These are phyloP conservation scores for Macrotrachela quadricornifera DNA, from an alignment of 1,140 invertebrate species.

Conservation along the genomic window DNA sequence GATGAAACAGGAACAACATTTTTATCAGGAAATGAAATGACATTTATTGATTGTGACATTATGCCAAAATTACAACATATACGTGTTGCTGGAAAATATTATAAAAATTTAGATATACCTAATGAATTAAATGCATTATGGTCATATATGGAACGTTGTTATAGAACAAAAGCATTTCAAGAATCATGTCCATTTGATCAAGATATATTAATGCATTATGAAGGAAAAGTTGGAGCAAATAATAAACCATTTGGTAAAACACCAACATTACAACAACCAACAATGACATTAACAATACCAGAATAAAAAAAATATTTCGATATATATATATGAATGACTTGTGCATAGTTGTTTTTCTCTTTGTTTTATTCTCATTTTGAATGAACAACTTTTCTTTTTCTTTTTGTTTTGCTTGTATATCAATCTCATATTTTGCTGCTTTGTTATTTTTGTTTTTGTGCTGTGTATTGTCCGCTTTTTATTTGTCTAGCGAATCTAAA, in stretches of 20 bases:
- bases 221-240: constrained; percentile 27
- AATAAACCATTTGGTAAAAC: constrained; percentile 5
- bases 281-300: constrained; percentile 2
- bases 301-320: neutral
- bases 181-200: constrained; percentile 88
- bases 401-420: no score
- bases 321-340: no score
- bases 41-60: constrained; percentile 93
- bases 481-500: no score
- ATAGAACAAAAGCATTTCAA: constrained; percentile 76
- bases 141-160: constrained; percentile 88
- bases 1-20: constrained; percentile 54
- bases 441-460: no score
- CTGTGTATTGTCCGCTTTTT: no score
- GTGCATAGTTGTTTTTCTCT: no score
- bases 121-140: constrained; percentile 54
- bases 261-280: constrained; percentile 6
- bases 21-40: constrained; percentile 84
- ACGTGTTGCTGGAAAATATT: constrained; percentile 64
- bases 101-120: constrained; percentile 80
- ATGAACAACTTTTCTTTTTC: no score
- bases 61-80: constrained; percentile 97
- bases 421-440: no score
- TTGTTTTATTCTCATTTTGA: no score
- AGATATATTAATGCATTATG: constrained; percentile 92